A percentile compares a stretch with the other conserved stretches of the same genome.
Evolutionary conservation across 2,888 invertebrate species (phyloP).

Genomic region (Nephrotoma flavescens): DNA sequence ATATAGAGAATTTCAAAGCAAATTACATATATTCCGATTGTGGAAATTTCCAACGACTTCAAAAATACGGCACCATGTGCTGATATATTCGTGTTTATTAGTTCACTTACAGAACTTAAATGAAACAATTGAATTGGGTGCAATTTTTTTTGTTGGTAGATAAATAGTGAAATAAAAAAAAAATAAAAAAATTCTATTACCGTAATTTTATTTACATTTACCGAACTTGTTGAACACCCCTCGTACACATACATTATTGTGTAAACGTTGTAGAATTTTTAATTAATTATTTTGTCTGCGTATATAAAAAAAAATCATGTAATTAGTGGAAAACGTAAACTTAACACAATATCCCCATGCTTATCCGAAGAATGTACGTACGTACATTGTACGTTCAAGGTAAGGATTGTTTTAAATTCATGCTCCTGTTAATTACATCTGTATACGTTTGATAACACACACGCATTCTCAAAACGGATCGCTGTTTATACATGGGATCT

Average conservation of each 20-base stretch:
- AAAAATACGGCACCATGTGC: no score
- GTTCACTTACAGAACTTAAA: no score
- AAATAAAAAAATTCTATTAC: no score
- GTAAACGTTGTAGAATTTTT: background rate
- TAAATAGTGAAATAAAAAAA: no score
- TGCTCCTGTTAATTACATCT: background rate
- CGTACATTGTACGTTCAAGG: background rate
- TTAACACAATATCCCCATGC: background rate
- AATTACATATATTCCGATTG: no score
- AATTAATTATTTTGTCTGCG: background rate
- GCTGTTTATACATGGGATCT: background rate
- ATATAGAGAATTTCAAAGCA: no score
- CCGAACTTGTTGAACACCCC: background rate
- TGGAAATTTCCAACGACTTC: no score
- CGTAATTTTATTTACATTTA: no score
- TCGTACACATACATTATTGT: background rate
- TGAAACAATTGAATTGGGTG: no score
- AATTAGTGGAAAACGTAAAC: background rate
- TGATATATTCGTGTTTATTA: no score
- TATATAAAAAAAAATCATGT: background rate
- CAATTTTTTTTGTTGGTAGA: no score
- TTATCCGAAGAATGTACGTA: background rate
- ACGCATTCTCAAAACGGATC: background rate
- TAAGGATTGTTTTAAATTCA: background rate
- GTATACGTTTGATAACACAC: background rate